These are phyloP conservation scores for Peromyscus californicus DNA, from an alignment of 2,113 vertebrate species.

Conservation along the genomic window DNA sequence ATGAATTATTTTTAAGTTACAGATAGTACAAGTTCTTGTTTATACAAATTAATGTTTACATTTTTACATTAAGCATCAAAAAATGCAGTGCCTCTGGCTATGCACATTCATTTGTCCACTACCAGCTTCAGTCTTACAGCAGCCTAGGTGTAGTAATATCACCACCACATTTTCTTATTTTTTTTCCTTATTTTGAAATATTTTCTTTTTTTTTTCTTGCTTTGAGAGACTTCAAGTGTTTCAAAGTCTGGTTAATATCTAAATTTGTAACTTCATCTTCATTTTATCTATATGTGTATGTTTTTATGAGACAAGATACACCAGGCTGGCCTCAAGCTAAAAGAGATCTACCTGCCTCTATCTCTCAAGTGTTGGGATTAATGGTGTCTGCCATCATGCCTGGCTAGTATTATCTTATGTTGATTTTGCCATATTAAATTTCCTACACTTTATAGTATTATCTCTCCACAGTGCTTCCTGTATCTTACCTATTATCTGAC, in stretches of 20 bases:
- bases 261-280: background rate
- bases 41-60: background rate
- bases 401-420: background rate
- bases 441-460: background rate
- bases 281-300: background rate
- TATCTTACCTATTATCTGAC: background rate
- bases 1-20: background rate
- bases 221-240: background rate
- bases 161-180: background rate
- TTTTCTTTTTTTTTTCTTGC: background rate
- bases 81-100: background rate
- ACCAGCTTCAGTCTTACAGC: background rate
- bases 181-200: background rate
- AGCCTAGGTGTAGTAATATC: too few species aligned
- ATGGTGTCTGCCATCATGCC: background rate
- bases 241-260: background rate
- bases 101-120: too few species aligned
- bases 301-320: background rate
- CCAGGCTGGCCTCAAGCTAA: background rate
- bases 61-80: background rate
- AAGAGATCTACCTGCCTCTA: background rate
- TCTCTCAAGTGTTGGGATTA: background rate
- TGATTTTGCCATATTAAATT: background rate
- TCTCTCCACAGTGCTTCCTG: background rate
- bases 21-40: background rate